These are phyloP conservation scores for Alethe diademata DNA, from an alignment of 2,113 vertebrate species.

Conservation along the genomic window DNA sequence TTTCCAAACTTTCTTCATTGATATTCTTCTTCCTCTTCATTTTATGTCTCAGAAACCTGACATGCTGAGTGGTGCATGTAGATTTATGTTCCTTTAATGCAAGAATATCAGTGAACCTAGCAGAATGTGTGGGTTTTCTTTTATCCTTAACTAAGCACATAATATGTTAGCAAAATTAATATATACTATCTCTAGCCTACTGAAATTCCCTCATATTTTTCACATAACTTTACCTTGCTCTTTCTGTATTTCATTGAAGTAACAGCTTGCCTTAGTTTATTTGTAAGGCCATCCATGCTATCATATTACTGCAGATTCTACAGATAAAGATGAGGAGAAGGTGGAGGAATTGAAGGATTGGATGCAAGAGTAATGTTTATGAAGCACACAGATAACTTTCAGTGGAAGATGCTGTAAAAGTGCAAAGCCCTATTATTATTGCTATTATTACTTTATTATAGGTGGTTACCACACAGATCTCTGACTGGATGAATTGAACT, in stretches of 20 bases:
- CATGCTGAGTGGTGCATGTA: neutral
- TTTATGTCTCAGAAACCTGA: neutral
- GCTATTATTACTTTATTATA: constrained; percentile 38
- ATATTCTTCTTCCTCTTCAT: neutral
- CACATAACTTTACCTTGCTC: neutral
- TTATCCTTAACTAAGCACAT: constrained; percentile 31
- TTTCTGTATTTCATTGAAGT: neutral
- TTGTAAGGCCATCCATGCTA: neutral
- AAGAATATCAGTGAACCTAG: neutral
- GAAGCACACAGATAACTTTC: neutral
- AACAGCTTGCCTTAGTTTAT: neutral
- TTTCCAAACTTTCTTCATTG: neutral
- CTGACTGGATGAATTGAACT: constrained; percentile 54
- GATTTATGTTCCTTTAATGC: constrained; percentile 20
- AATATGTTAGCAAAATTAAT: constrained; percentile 33
- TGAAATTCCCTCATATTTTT: constrained; percentile 16
- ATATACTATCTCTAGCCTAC: neutral
- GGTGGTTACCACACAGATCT: constrained; percentile 39
- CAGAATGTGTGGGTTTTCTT: constrained; percentile 38
- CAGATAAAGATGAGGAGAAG: constrained; percentile 1
- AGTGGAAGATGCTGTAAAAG: constrained; percentile 11
- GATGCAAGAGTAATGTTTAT: constrained; percentile 5
- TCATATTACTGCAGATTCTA: neutral
- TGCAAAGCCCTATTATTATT: constrained; percentile 21
- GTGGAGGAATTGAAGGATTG: constrained; percentile 7